Evolutionary conservation across 2,888 invertebrate species (phyloP).

Genomic region (Dasysyrphus albostriatus): DNA sequence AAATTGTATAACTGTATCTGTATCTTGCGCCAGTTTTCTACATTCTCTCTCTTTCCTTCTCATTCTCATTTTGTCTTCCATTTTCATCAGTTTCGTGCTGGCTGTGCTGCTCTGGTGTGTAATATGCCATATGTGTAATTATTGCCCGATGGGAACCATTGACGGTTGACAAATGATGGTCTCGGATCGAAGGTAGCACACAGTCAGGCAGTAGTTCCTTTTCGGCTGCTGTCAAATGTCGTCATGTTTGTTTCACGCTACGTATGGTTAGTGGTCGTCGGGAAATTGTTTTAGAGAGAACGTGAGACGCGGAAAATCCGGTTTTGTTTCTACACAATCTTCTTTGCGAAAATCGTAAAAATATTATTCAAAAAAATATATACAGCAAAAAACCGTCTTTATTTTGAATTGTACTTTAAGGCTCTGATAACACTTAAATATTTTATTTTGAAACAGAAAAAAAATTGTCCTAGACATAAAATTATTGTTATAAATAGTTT

Average conservation of each 20-base stretch:
- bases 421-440: conserved; percentile 31
- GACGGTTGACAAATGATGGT: conserved; percentile 76
- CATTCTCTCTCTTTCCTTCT: conserved; percentile 58
- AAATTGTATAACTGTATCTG: conserved; percentile 54
- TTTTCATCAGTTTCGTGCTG: conserved; percentile 53
- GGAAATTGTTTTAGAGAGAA: conserved; percentile 77
- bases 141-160: conserved; percentile 77
- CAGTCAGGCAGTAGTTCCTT: conserved; percentile 82
- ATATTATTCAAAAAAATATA: conserved; percentile 23
- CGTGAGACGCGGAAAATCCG: conserved; percentile 79
- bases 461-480: conserved; percentile 13
- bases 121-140: conserved; percentile 76
- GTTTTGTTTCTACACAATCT: conserved; percentile 69
- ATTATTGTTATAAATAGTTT: conserved; percentile 35
- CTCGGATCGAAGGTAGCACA: conserved; percentile 78
- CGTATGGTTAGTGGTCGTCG: conserved; percentile 75
- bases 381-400: conserved; percentile 43
- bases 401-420: conserved; percentile 35
- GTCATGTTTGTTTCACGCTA: conserved; percentile 80
- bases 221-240: conserved; percentile 84
- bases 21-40: conserved; percentile 66
- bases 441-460: background rate
- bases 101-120: conserved; percentile 69
- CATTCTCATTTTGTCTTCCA: conserved; percentile 40
- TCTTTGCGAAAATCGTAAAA: conserved; percentile 49